Conservation (phyloP, 1,140 invertebrate species). For the Apis florea region DNA sequence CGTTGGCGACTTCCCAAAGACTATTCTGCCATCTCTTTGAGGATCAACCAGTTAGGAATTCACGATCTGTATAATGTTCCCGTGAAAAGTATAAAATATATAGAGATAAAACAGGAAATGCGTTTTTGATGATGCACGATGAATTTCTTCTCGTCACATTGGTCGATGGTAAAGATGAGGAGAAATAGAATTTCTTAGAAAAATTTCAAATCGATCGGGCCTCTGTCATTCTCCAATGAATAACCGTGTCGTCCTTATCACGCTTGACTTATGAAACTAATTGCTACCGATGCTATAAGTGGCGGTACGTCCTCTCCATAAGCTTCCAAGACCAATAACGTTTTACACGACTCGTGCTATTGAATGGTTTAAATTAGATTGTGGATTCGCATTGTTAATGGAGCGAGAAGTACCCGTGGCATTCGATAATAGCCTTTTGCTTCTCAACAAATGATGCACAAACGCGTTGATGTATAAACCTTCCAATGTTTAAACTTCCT, state of each 20-base stretch:
- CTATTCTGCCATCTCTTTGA: too few relatives aligned
- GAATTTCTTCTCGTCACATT: too few relatives aligned
- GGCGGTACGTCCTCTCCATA: too few relatives aligned
- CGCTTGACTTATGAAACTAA: constrained; percentile 1
- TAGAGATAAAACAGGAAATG: too few relatives aligned
- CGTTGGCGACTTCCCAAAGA: too few relatives aligned
- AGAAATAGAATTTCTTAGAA: background rate
- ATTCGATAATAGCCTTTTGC: background rate
- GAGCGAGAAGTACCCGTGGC: background rate
- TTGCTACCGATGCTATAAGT: background rate
- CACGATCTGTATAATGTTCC: too few relatives aligned
- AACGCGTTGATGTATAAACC: background rate
- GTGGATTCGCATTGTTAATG: background rate
- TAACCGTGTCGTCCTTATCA: background rate
- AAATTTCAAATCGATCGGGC: background rate
- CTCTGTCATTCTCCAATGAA: background rate
- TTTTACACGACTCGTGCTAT: background rate
- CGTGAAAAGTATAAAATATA: too few relatives aligned
- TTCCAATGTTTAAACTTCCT: background rate
- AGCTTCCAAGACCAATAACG: background rate
- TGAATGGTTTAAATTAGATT: background rate
- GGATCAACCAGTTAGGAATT: too few relatives aligned
- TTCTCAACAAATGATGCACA: background rate
- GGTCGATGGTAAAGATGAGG: too few relatives aligned
- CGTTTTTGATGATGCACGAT: too few relatives aligned